These are phyloP conservation scores for Sicus ferrugineus DNA, from an alignment of 2,888 invertebrate species.

Conservation along the genomic window DNA sequence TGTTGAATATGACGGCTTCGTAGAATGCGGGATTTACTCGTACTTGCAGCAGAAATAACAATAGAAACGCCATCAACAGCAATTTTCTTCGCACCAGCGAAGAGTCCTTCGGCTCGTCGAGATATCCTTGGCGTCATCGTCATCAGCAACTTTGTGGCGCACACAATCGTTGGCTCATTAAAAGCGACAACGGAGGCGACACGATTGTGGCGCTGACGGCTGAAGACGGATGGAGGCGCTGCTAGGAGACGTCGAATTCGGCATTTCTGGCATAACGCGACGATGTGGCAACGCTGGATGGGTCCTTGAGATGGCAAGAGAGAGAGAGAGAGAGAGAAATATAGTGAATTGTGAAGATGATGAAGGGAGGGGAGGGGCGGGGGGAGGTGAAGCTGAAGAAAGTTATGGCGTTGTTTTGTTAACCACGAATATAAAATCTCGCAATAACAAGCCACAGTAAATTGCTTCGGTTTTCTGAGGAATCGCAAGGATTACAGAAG, in stretches of 20 bases:
- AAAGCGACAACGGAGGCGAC: not conserved
- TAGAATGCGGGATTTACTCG: not conserved
- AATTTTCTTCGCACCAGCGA: not conserved
- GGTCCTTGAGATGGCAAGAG: too few species aligned
- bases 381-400: not conserved
- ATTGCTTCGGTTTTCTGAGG: not conserved
- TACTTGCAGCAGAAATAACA: not conserved
- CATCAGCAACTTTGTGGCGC: not conserved
- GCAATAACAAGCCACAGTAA: not conserved
- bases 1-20: too few species aligned
- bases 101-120: not conserved
- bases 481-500: not conserved
- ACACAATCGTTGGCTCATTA: not conserved
- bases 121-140: not conserved
- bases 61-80: not conserved
- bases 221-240: not conserved
- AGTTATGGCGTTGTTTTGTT: not conserved
- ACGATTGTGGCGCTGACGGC: not conserved
- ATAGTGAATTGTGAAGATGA: not conserved
- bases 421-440: not conserved
- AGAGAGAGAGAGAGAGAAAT: too few species aligned
- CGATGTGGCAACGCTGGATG: not conserved
- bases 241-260: not conserved
- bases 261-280: not conserved
- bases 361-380: not conserved